Base-by-base conservation (phyloP, 1,140 invertebrate genomes). In the Nomia melanderi region DNA sequence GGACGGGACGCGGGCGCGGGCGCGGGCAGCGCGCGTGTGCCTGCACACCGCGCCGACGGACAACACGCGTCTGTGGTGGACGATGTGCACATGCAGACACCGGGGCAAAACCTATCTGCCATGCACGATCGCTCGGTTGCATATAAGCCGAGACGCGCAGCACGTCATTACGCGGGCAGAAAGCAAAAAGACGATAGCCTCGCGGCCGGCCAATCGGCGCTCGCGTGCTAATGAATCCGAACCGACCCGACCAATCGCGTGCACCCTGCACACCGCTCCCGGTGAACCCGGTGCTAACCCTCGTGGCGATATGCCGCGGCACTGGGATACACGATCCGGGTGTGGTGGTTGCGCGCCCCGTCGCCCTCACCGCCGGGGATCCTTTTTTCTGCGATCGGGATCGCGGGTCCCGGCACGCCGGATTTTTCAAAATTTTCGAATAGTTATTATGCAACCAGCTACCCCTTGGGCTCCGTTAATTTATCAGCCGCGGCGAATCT, bases 201-300 rank as follows among this genome's bases (percentile, higher is more conserved):
- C 69, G 53, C 76, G 82, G 80, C 77, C 83, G 76, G 82, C 90
- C 90, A 91, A 91, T 91, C 79, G 82, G 69, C 63, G 67, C 63
- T 59, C 85, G 81, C 83, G 83, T 81, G 86, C 86, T 91, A 91
- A 91, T 91, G 90, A 91, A 90, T 89, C 90, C 85, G 78, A 90
- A 88, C 80, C 78, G 62, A 77, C 79, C 75, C 85, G 64, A 82
- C 90, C 90, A 91, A 91, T 91, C 79, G 83, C 78, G 70, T n/a
- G 60, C 39, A 63, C 69, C 59, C 72, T 29, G 66, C 56, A 57
- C 76, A n/a, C n/a, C n/a, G 79, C 80, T 78, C 78, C 54, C 53
- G 76, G 67, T 77, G 74, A 77, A 79, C 82, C 82, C 78, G 73
- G 71, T 84, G 69, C 11, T 83, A 84, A 83, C 82, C 82, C 80